These are phyloP conservation scores for Dendrocincla fuliginosa DNA, from an alignment of 2,797 vertebrate genomes.

Conservation along the genomic window DNA sequence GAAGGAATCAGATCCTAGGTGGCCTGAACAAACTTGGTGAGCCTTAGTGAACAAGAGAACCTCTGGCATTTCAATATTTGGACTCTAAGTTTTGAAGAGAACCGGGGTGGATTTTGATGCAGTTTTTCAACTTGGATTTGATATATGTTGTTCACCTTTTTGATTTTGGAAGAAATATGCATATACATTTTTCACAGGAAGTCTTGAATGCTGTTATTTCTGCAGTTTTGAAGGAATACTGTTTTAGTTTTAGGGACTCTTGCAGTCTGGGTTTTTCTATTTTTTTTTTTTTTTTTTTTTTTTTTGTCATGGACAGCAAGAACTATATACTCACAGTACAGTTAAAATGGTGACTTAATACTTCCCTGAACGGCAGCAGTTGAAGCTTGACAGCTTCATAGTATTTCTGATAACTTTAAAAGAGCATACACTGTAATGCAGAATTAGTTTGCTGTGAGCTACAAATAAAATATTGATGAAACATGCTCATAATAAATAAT, in stretches of 20 bases:
- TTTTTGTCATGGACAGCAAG: background rate
- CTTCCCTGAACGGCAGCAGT: background rate
- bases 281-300: background rate
- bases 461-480: slow-evolving; percentile 26
- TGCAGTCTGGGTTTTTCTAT: background rate
- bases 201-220: background rate
- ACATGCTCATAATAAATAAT: background rate
- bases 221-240: background rate
- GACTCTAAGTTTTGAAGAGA: background rate
- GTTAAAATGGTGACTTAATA: background rate
- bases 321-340: background rate
- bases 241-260: background rate
- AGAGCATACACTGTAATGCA: background rate
- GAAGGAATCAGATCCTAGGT: background rate
- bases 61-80: background rate
- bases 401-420: slow-evolving; percentile 5
- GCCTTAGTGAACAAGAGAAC: background rate
- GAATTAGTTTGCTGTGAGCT: background rate
- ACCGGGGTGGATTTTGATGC: background rate
- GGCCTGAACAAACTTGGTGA: background rate
- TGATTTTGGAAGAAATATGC: background rate
- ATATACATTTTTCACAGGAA: background rate
- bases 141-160: background rate
- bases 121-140: background rate
- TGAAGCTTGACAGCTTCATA: background rate